Evolutionary conservation across 23 tunicate genomes (phyloP), one percentile per base, ranked within the genome.

Genomic region (Botrylloides violaceus): DNA sequence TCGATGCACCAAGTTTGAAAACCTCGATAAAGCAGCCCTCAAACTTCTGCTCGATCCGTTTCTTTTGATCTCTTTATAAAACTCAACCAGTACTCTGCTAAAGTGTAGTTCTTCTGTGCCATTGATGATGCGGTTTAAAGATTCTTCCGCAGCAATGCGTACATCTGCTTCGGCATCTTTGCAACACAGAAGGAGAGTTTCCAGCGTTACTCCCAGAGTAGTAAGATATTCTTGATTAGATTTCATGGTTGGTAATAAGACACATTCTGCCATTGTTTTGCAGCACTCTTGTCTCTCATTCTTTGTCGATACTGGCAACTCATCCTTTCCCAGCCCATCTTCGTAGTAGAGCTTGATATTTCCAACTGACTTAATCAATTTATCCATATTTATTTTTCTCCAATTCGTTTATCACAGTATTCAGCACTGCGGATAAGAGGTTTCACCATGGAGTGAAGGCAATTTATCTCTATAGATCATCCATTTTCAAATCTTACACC

Each of bases 41-140:
- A 90, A 30, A 43, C 84, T 78, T 20, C 97, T 59, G 23, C 80
- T 48, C 2, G 58, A 64, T 18, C 85, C 82, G 68, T 90, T 90
- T 82, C 86, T 83, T 66, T 83, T 83, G 27, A 90, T 79, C 74
- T 90, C 97, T 61, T 90, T 90, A 56, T 59, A 90, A 15, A 90
- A 76, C 57, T 90, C 97, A 39, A 90, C 61, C 0, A 90, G 59
- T 21, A 90, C 77, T 61, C 70, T 83, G 53, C 78, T 34, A 22
- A 83, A 71, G 37, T 53, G 56, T 19, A 59, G 49, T 19, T 76
- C 82, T 57, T 83, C 65, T 31, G 86, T 37, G 6, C 83, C 78
- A 77, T 78, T 90, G 31, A 90, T 79, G 24, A 90, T 29, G 32
- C 66, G 58, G 48, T 90, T 90, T 2, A 90, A 19, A 29, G 80